These are phyloP conservation scores for Aphelocoma californica DNA, from an alignment of 2,797 vertebrate species.

Conservation along the genomic window DNA sequence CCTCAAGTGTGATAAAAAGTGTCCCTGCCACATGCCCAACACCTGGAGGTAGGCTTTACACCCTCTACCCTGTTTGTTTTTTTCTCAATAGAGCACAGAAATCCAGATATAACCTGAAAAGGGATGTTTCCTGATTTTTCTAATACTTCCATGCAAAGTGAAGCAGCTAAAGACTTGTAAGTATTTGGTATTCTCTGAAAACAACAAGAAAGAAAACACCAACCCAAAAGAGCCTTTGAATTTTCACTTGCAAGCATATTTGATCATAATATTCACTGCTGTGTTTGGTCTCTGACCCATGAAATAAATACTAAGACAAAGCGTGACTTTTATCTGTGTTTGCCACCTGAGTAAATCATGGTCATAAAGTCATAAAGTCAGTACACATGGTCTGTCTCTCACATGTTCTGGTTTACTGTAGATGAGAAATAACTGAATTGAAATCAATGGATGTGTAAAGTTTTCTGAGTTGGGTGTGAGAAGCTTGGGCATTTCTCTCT, in stretches of 20 bases:
- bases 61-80: neutral
- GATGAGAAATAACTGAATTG: neutral
- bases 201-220: neutral
- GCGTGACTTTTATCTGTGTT: neutral
- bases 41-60: slow-evolving; percentile 82
- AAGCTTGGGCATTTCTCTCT: neutral
- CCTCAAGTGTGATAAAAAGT: slow-evolving; percentile 85
- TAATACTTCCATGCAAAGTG: neutral
- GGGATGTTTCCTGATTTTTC: neutral
- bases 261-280: neutral
- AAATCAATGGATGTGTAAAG: neutral
- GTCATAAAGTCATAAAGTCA: neutral
- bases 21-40: slow-evolving; percentile 85
- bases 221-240: neutral
- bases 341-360: neutral
- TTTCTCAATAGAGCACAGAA: neutral
- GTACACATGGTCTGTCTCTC: neutral
- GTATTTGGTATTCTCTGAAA: neutral
- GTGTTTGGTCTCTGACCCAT: neutral
- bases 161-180: neutral
- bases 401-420: neutral
- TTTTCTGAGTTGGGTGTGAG: neutral
- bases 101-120: neutral
- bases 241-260: neutral
- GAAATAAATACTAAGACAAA: neutral